Conservation (phyloP, 2,888 invertebrate species). For the Mellilla xanthometata region DNA sequence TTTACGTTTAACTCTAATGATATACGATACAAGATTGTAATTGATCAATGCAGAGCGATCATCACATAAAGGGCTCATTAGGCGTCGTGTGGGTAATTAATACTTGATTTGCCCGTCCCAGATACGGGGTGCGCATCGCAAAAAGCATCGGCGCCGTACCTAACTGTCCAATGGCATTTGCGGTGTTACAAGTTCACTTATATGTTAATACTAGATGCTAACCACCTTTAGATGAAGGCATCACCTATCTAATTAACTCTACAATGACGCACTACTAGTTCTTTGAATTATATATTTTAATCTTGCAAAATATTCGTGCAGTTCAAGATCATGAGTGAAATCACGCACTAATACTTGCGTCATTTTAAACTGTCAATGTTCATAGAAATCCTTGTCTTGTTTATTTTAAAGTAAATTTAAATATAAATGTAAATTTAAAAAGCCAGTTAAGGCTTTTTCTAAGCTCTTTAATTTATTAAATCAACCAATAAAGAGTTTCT, state of each 20-base stretch:
- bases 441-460: no score
- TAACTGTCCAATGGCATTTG: slow-evolving; percentile 76
- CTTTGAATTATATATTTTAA: slow-evolving; percentile 9
- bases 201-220: slow-evolving; percentile 27
- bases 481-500: no score
- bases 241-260: slow-evolving; percentile 20
- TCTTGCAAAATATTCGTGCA: slow-evolving; percentile 5
- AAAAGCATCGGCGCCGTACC: slow-evolving; percentile 69
- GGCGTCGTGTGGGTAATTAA: slow-evolving; percentile 68
- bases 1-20: slow-evolving; percentile 9
- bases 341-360: slow-evolving; percentile 13
- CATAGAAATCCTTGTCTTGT: slow-evolving; percentile 6
- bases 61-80: slow-evolving; percentile 60
- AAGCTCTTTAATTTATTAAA: no score
- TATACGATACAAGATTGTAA: slow-evolving; percentile 24
- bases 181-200: slow-evolving; percentile 45
- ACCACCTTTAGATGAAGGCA: slow-evolving; percentile 20
- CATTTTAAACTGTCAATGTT: slow-evolving; percentile 4
- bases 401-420: neutral
- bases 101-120: slow-evolving; percentile 73
- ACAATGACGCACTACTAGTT: slow-evolving; percentile 11
- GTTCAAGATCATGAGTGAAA: slow-evolving; percentile 15
- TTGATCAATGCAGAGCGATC: slow-evolving; percentile 33
- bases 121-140: slow-evolving; percentile 74
- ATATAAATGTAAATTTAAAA: no score